Conservation (phyloP, 2,113 vertebrate genomes). For the Melanerpes aurifrons region DNA sequence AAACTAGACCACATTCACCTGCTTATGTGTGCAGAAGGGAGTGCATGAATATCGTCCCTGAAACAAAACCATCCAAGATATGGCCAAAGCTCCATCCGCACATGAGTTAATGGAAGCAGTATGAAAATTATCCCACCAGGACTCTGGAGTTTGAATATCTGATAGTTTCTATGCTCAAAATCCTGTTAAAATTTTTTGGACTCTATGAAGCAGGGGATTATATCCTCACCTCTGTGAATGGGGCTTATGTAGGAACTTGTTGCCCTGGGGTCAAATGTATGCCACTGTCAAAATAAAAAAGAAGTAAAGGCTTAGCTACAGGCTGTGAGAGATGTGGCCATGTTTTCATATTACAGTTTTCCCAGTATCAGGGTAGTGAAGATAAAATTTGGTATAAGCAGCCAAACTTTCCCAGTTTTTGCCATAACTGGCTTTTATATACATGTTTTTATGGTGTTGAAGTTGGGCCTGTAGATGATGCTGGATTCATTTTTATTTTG, state of each 20-base stretch:
- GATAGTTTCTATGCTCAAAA: background rate
- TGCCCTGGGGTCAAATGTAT: background rate
- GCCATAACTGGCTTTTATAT: background rate
- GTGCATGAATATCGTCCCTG: background rate
- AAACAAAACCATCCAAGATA: background rate
- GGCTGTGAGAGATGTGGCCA: background rate
- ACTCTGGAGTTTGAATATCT: background rate
- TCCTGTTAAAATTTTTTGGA: background rate
- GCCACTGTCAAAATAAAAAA: background rate
- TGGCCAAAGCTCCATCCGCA: background rate
- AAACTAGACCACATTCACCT: background rate
- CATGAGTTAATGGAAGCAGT: background rate
- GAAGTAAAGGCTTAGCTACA: background rate
- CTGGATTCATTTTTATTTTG: conserved; percentile 31
- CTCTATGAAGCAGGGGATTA: background rate
- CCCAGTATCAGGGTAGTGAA: background rate
- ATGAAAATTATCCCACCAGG: background rate
- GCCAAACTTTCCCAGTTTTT: background rate
- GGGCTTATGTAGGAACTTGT: background rate
- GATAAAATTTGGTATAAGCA: background rate
- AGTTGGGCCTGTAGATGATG: conserved; percentile 9
- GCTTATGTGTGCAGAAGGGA: background rate
- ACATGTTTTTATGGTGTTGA: background rate
- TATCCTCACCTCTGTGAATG: background rate
- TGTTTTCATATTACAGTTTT: background rate